Percentiles rank a stretch among this genome's conserved stretches.
These are phyloP conservation scores for Melanocharis versteri DNA, from an alignment of 2,113 vertebrate genomes.

Conservation along the genomic window DNA sequence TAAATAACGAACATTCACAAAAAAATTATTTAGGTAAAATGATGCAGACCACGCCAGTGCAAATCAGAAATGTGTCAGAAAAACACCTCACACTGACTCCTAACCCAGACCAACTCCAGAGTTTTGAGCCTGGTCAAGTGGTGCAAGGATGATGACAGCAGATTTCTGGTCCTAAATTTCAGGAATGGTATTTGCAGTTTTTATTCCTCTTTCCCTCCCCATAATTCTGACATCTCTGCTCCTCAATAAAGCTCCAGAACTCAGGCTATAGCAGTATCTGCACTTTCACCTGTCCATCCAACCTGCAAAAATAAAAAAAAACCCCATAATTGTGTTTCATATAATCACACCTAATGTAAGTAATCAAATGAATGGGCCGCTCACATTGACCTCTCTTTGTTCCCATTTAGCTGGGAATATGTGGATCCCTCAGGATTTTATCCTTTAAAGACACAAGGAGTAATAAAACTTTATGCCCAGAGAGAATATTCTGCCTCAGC, in stretches of 20 bases:
- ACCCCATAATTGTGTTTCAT: background rate
- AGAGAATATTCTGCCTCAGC: background rate
- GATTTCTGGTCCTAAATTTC: background rate
- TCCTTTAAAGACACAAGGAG: background rate
- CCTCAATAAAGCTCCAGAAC: background rate
- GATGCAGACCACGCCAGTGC: background rate
- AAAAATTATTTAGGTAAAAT: background rate
- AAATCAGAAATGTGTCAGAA: background rate
- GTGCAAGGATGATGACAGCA: background rate
- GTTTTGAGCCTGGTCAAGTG: background rate
- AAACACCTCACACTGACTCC: background rate
- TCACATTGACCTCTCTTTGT: background rate
- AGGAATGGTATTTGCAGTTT: background rate
- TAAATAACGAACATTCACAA: background rate
- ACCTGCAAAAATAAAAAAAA: background rate
- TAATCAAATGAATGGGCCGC: background rate
- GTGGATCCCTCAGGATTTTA: background rate
- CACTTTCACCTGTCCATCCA: background rate
- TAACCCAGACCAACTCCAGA: background rate
- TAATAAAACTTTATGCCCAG: background rate
- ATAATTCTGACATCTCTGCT: background rate
- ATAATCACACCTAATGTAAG: background rate
- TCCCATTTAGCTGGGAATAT: background rate
- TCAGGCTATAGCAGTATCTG: background rate
- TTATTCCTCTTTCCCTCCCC: fast-evolving